These are phyloP conservation scores for Trichomalopsis sarcophagae DNA, from an alignment of 1,140 invertebrate species.

Conservation along the genomic window DNA sequence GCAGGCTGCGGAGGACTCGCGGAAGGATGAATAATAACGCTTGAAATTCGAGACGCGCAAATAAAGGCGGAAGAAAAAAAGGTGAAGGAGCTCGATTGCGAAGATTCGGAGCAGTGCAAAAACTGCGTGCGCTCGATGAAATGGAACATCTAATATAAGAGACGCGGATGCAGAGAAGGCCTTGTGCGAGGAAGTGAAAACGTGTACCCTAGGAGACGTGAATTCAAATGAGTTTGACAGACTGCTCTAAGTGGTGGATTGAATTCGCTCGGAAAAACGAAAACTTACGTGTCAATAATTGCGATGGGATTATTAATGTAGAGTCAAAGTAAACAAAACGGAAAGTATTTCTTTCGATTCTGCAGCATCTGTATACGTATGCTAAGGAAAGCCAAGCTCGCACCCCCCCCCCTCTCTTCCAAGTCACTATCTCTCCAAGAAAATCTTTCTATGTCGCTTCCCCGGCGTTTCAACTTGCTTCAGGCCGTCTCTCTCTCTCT, in stretches of 20 bases:
- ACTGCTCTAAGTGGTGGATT: no score
- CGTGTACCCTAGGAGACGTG: no score
- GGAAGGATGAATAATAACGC: slow-evolving; percentile 60
- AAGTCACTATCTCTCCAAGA: slow-evolving; percentile 12
- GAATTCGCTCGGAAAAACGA: no score
- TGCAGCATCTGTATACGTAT: not conserved
- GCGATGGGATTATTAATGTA: not conserved
- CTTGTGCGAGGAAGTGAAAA: slow-evolving; percentile 31
- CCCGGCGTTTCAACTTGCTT: not conserved
- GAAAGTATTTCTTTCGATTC: slow-evolving; percentile 12
- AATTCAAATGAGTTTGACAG: no score
- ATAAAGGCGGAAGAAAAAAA: slow-evolving; percentile 60
- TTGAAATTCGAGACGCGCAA: slow-evolving; percentile 71
- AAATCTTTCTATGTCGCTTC: slow-evolving; percentile 38
- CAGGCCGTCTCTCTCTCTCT: not conserved
- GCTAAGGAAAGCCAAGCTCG: slow-evolving; percentile 33
- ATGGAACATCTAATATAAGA: slow-evolving; percentile 74
- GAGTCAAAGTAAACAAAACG: slow-evolving; percentile 7
- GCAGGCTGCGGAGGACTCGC: not conserved
- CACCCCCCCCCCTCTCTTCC: not conserved
- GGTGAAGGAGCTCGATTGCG: slow-evolving; percentile 54
- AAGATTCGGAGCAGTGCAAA: slow-evolving; percentile 57
- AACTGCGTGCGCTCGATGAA: slow-evolving; percentile 67
- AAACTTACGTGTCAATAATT: not conserved
- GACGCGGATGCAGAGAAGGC: slow-evolving; percentile 59